Evolutionary conservation across 2,113 vertebrate genomes (phyloP).

Genomic region (Jacana jacana): DNA sequence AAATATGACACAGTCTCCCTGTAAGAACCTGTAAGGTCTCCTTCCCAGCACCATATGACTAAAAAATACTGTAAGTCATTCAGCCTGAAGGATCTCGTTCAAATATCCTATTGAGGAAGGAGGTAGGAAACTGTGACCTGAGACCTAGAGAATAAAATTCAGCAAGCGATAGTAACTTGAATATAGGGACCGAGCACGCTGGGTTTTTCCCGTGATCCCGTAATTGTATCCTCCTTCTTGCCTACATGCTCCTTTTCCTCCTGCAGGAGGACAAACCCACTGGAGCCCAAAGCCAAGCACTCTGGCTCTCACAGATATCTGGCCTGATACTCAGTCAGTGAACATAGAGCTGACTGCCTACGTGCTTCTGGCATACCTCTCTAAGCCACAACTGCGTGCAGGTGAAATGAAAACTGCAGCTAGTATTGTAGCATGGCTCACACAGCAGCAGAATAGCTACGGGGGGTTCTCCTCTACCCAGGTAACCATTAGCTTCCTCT

Average conservation of each 20-base stretch:
- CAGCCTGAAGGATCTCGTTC: neutral
- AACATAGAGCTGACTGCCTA: slow-evolving; percentile 80
- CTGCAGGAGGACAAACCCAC: slow-evolving; percentile 56
- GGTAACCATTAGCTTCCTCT: slow-evolving; percentile 53
- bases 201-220: neutral
- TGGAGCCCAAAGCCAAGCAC: slow-evolving; percentile 55
- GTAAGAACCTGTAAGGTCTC: too few species aligned
- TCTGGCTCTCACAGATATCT: slow-evolving; percentile 7
- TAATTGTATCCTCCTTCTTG: neutral
- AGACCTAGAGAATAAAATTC: neutral
- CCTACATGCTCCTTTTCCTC: slow-evolving; percentile 61
- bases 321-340: slow-evolving; percentile 25
- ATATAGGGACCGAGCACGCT: neutral
- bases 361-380: slow-evolving; percentile 73
- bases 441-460: slow-evolving; percentile 76
- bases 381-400: slow-evolving; percentile 37
- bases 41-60: too few species aligned
- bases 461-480: slow-evolving; percentile 89
- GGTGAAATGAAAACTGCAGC: slow-evolving; percentile 71
- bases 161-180: neutral
- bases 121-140: neutral
- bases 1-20: too few species aligned
- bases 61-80: neutral
- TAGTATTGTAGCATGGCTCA: slow-evolving; percentile 79
- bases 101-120: neutral